phyloP scores from a whole-genome alignment of 1,140 invertebrate species.

The Rhagoletis pomonella region DNA sequence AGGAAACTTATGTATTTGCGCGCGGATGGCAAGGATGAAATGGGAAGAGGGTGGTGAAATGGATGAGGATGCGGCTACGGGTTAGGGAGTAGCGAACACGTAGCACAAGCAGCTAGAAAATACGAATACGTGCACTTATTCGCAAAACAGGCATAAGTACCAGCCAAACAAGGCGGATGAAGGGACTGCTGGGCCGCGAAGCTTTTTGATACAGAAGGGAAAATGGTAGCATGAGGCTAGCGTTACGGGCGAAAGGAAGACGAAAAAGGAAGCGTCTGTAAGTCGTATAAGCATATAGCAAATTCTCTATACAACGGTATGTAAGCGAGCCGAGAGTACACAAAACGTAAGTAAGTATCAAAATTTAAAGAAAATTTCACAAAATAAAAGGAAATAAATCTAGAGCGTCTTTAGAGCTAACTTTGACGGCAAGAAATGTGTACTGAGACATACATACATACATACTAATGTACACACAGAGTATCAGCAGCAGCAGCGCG shows the following conservation, averaged over 20 bases:
- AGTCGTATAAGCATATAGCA: constrained; percentile 1
- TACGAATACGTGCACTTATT: constrained; percentile 37
- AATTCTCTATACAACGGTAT: constrained; percentile 39
- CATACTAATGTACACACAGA: background rate
- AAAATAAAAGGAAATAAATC: constrained; percentile 18
- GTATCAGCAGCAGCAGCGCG: background rate
- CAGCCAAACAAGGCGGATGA: background rate
- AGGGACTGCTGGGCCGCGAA: background rate
- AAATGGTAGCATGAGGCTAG: too few species aligned
- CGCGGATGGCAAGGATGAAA: background rate
- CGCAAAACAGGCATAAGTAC: constrained; percentile 33
- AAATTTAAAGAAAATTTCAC: constrained; percentile 34
- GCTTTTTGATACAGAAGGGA: constrained; percentile 6
- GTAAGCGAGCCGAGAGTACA: background rate
- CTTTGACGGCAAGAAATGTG: constrained; percentile 18
- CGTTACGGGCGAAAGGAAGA: background rate
- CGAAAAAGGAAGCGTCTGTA: background rate
- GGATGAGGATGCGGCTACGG: background rate
- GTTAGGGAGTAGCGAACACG: background rate
- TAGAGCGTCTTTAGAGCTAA: constrained; percentile 19
- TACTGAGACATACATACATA: background rate
- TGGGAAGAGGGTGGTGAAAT: background rate
- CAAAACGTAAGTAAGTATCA: background rate
- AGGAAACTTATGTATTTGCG: constrained; percentile 43
- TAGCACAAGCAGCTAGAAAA: constrained; percentile 28